A percentile compares a stretch with the other conserved stretches of the same genome.
These are phyloP conservation scores for Nephrotoma appendiculata DNA, from an alignment of 2,888 invertebrate genomes.

Conservation along the genomic window DNA sequence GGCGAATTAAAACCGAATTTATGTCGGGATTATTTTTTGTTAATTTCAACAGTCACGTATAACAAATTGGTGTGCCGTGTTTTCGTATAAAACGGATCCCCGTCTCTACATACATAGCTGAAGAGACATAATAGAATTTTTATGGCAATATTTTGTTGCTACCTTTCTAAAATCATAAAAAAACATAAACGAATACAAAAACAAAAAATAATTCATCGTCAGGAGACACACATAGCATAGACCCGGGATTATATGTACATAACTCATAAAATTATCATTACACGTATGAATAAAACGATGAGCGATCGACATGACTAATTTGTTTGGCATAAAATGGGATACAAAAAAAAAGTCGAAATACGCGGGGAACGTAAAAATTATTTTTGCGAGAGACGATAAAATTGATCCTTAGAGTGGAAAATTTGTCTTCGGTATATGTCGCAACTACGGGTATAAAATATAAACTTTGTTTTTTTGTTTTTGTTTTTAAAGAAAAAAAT, in stretches of 20 bases:
- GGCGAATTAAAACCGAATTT: background rate
- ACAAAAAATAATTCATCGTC: background rate
- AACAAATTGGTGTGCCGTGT: background rate
- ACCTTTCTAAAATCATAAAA: background rate
- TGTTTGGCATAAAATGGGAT: background rate
- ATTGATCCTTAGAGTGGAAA: background rate
- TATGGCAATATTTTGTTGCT: background rate
- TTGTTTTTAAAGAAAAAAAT: background rate
- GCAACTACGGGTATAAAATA: background rate
- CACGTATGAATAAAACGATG: background rate
- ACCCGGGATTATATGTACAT: background rate
- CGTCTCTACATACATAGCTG: background rate
- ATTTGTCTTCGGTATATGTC: background rate
- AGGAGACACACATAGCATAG: background rate
- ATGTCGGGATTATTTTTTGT: background rate
- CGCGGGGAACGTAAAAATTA: background rate
- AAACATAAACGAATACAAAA: background rate
- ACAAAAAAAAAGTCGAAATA: background rate
- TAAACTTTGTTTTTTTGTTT: background rate
- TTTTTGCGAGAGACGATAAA: background rate
- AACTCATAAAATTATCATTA: background rate
- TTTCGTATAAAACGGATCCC: background rate
- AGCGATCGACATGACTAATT: background rate
- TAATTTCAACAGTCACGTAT: background rate
- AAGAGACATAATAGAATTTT: background rate